Evolutionary conservation across 1,140 invertebrate species (phyloP).

Genomic region (Pollicipes pollicipes): DNA sequence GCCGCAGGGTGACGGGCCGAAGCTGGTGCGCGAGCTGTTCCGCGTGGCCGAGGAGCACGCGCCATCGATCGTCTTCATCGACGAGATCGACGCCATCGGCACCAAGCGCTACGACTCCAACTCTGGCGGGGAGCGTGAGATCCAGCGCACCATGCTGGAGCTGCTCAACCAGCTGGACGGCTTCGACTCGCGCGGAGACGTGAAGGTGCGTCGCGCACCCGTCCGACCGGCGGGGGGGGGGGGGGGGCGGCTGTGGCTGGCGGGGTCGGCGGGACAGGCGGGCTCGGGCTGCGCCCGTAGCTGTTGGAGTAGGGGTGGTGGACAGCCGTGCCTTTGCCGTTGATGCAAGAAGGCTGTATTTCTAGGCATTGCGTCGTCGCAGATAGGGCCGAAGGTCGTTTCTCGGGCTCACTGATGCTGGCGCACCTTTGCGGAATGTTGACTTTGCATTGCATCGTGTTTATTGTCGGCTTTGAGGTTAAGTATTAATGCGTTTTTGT

Average conservation of each 20-base stretch:
- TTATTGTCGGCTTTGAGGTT: too few species aligned
- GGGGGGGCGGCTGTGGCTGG: background rate
- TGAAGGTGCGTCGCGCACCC: slow-evolving; percentile 46
- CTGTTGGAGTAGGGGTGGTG: too few species aligned
- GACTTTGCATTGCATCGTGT: too few species aligned
- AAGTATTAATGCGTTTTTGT: too few species aligned
- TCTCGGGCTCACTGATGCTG: too few species aligned
- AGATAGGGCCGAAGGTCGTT: too few species aligned
- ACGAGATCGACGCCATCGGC: slow-evolving; percentile 99
- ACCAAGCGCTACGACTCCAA: slow-evolving; percentile 99
- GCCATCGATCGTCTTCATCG: slow-evolving; percentile 98
- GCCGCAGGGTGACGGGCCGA: slow-evolving; percentile 87
- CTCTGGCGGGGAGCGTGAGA: slow-evolving; percentile 97
- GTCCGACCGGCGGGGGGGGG: background rate
- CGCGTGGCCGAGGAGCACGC: slow-evolving; percentile 98
- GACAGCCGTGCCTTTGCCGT: too few species aligned
- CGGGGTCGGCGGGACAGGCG: background rate
- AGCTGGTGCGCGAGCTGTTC: slow-evolving; percentile 92
- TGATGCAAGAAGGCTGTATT: too few species aligned
- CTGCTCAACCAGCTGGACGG: slow-evolving; percentile 97
- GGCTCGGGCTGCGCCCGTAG: too few species aligned
- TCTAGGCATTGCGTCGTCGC: too few species aligned
- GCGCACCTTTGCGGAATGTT: too few species aligned
- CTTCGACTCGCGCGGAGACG: slow-evolving; percentile 90
- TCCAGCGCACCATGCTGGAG: slow-evolving; percentile 99